Base-by-base conservation (phyloP, 1,140 invertebrate species). In the Hylaeus anthracinus region DNA sequence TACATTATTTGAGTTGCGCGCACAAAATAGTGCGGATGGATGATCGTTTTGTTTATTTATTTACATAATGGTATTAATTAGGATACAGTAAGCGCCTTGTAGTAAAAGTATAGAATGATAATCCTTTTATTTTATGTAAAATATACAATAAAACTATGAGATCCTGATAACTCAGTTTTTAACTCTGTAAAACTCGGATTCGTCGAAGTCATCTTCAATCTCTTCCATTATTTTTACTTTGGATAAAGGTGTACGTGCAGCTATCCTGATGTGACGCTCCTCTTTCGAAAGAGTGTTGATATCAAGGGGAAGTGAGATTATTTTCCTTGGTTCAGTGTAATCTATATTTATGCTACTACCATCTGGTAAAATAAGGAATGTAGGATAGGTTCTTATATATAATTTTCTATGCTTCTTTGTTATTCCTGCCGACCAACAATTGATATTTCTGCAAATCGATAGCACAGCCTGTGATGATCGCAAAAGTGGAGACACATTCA, bases 281-380 rank as follows among this genome's bases (percentile, higher is more conserved):
- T 95, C 95, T 88, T 97, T 96, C 63, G 95, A 94, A 26, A 98
- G 90, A 61, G 93, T 93, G 53, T 92, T 94, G 15, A 98, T 88
- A 94, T 98, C 96, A 53, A 98, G 69, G 1, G 98, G 98, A 65
- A 98, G 92, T 95, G 95, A 96, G 43, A 99, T 97, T 80, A 98
- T 97, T 93, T 95, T 95, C 77, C 97, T 93, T 8, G 98, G 98
- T 92, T 98, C 97, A 81, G 96, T 94, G 91, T 98, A 98, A 84
- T 96, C 94, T 45, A 98, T 96, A 56, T 94, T 96, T 79, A 97
- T 95, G 65, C 96, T 97, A 66, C 97, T 97, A 67, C 98, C 98
- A 95, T 99, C 96, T 2, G 97, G 94, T 48, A 96, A 93, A 41
- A 98, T 96, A 0, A 99, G 88, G 63, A 95, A 90, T 1, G 96